Percentiles rank a stretch among this genome's conserved stretches.
Conservation (phyloP, 2,888 invertebrate species). For the Phengaris arion region DNA sequence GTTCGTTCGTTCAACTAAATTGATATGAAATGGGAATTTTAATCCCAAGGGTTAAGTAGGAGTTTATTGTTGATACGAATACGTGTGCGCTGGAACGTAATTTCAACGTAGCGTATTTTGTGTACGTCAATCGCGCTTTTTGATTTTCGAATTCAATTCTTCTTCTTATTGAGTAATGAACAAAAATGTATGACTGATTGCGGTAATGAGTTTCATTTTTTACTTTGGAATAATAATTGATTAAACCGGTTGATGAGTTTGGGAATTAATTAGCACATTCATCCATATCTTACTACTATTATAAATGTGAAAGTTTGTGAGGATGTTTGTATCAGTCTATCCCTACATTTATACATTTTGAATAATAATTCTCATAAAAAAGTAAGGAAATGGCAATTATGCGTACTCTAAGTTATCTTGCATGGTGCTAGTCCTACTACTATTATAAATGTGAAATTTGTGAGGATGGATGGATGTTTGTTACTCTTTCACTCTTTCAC, state of each 20-base stretch:
- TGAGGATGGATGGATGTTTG: no score
- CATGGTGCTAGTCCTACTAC: no score
- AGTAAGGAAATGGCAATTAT: no score
- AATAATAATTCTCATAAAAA: not conserved
- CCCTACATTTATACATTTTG: not conserved
- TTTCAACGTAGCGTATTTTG: not conserved
- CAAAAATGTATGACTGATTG: not conserved
- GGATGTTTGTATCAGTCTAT: no score
- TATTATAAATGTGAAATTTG: no score
- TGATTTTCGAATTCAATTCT: constrained; percentile 13
- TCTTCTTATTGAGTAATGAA: constrained; percentile 20
- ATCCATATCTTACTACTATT: no score
- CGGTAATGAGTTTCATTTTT: not conserved
- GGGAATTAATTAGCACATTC: not conserved
- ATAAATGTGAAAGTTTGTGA: no score
- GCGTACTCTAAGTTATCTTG: no score
- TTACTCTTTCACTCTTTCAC: no score
- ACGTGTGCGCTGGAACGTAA: not conserved
- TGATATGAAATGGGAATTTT: constrained; percentile 19
- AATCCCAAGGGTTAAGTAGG: constrained; percentile 5
- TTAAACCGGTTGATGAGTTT: not conserved
- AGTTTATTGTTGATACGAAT: constrained; percentile 10
- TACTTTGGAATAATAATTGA: not conserved
- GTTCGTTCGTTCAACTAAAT: constrained; percentile 21
- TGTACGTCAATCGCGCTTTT: constrained; percentile 6